Conservation (phyloP, 2,113 vertebrate genomes). For the Anarrhichthys ocellatus region DNA sequence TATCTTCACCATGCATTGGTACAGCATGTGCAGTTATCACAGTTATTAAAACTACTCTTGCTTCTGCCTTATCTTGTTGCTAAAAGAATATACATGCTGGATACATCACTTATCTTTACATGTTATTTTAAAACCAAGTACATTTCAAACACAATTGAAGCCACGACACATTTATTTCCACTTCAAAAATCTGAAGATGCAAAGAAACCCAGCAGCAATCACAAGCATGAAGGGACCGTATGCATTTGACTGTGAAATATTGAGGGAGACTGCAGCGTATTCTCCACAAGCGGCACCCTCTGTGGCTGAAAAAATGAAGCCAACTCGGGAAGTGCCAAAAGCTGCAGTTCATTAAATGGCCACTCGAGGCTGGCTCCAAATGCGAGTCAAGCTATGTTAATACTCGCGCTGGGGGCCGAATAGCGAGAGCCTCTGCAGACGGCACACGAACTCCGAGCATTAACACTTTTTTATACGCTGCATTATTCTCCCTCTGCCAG, state of each 20-base stretch:
- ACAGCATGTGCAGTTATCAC: constrained; percentile 1
- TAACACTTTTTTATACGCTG: too few relatives aligned
- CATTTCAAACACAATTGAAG: not conserved
- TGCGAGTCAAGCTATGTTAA: not conserved
- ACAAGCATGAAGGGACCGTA: constrained; percentile 1
- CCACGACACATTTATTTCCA: constrained; percentile 11
- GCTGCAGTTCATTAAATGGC: constrained; percentile 1
- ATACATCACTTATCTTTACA: constrained; percentile 21
- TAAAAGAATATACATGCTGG: constrained; percentile 22
- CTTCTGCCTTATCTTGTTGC: constrained; percentile 21
- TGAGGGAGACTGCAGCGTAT: not conserved
- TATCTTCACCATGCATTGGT: constrained; percentile 12
- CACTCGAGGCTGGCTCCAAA: not conserved
- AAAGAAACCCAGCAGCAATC: constrained; percentile 23
- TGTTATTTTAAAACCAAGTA: constrained; percentile 36
- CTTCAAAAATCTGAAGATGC: constrained; percentile 19
- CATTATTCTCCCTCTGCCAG: too few relatives aligned
- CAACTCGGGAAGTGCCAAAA: too few relatives aligned
- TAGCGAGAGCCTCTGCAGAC: too few relatives aligned
- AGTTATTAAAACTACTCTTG: constrained; percentile 25
- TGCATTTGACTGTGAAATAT: constrained; percentile 32
- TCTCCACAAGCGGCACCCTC: not conserved
- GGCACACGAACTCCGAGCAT: too few relatives aligned
- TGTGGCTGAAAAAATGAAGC: not conserved
- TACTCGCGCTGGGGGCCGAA: too few relatives aligned